Evolutionary conservation across 2,797 vertebrate genomes (phyloP).

Genomic region (Anguilla obscura): DNA sequence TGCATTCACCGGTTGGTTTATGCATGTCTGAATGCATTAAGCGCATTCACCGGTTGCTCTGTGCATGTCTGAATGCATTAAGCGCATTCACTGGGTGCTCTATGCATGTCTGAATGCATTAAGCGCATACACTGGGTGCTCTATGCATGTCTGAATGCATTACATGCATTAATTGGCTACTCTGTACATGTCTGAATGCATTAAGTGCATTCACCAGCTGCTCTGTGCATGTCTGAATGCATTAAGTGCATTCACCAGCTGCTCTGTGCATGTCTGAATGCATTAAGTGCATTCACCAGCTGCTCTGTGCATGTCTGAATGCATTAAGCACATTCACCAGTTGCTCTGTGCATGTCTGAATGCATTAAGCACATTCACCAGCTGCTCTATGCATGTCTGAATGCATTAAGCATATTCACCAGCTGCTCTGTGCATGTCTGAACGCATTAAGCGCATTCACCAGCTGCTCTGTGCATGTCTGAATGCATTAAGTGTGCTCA

Average conservation of each 20-base stretch:
- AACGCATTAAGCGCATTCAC: neutral
- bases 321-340: neutral
- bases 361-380: neutral
- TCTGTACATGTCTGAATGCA: neutral
- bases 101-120: neutral
- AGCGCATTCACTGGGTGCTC: neutral
- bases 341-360: neutral
- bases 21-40: neutral
- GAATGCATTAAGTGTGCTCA: conserved; percentile 62
- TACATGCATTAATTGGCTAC: neutral
- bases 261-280: neutral
- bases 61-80: neutral
- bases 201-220: neutral
- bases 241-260: neutral
- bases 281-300: neutral
- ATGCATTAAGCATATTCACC: neutral
- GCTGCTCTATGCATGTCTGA: neutral
- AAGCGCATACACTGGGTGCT: too few relatives aligned
- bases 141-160: neutral
- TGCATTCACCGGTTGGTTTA: neutral
- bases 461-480: neutral
- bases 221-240: neutral
- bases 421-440: neutral
- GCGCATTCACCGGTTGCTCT: neutral
- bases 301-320: neutral